These are phyloP conservation scores for Aphaenogaster ashmeadi DNA, from an alignment of 1,140 invertebrate species.

Conservation along the genomic window DNA sequence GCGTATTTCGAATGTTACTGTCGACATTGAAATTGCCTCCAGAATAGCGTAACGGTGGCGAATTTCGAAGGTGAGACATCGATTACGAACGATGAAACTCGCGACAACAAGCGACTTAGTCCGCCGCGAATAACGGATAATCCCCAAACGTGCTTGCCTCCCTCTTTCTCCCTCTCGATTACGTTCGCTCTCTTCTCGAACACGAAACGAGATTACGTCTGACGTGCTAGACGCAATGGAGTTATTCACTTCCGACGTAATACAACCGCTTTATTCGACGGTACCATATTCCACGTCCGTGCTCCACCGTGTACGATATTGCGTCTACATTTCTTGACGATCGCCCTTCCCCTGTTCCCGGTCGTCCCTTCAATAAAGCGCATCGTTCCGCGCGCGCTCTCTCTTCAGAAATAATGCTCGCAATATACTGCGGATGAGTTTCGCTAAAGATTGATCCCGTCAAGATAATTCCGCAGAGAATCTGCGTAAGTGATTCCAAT, in stretches of 20 bases:
- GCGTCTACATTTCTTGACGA: conserved; percentile 44
- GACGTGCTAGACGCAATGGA: conserved; percentile 45
- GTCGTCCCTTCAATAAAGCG: conserved; percentile 35
- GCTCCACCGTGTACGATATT: conserved; percentile 19
- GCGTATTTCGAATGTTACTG: background rate
- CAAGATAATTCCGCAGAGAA: conserved; percentile 5
- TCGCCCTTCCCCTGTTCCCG: conserved; percentile 22
- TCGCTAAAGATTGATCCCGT: conserved; percentile 29
- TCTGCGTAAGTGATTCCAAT: background rate
- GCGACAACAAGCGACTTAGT: background rate
- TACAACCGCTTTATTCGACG: conserved; percentile 61
- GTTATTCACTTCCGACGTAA: conserved; percentile 60
- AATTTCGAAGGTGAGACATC: conserved; percentile 35
- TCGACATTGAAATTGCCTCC: conserved; percentile 40
- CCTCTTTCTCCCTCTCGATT: conserved; percentile 45
- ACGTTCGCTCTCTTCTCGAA: conserved; percentile 39
- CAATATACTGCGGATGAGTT: conserved; percentile 51
- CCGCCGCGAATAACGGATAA: conserved; percentile 38
- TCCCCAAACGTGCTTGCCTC: conserved; percentile 10
- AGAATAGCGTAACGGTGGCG: background rate
- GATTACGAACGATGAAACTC: conserved; percentile 36
- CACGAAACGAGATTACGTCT: conserved; percentile 56
- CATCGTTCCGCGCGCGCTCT: conserved; percentile 6
- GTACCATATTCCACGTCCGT: conserved; percentile 47
- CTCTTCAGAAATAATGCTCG: conserved; percentile 39